Evolutionary conservation across 2,113 vertebrate genomes (phyloP).

Genomic region (Anhinga anhinga): DNA sequence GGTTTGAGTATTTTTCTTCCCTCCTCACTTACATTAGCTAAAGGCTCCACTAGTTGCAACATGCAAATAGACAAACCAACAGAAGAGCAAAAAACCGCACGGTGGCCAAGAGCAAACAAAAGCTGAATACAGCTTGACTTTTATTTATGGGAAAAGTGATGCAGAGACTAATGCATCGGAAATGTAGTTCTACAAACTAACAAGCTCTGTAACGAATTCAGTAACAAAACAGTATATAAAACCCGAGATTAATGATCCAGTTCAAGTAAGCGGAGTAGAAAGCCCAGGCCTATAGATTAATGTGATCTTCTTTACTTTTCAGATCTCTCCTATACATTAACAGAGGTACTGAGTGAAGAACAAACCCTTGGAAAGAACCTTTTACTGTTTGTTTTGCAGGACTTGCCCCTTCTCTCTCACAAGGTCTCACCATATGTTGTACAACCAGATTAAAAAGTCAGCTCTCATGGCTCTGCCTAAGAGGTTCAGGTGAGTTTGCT

Average conservation of each 20-base stretch:
- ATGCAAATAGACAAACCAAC: neutral
- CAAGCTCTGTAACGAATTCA: neutral
- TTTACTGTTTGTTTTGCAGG: neutral
- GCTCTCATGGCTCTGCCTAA: neutral
- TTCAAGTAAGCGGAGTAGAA: neutral
- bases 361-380: neutral
- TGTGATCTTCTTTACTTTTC: neutral
- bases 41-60: constrained; percentile 32
- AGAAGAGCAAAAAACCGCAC: neutral
- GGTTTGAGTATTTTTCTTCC: neutral
- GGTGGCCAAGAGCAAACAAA: neutral
- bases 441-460: neutral
- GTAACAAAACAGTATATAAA: neutral
- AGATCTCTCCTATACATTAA: neutral
- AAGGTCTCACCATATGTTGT: neutral
- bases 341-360: neutral
- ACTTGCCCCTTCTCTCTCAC: neutral
- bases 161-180: neutral
- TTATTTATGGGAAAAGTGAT: neutral
- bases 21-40: neutral
- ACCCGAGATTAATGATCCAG: neutral
- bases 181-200: neutral
- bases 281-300: neutral
- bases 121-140: neutral
- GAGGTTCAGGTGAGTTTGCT: neutral